phyloP scores from a whole-genome alignment of 2,113 vertebrate genomes.

The Oenanthe oenanthe region DNA sequence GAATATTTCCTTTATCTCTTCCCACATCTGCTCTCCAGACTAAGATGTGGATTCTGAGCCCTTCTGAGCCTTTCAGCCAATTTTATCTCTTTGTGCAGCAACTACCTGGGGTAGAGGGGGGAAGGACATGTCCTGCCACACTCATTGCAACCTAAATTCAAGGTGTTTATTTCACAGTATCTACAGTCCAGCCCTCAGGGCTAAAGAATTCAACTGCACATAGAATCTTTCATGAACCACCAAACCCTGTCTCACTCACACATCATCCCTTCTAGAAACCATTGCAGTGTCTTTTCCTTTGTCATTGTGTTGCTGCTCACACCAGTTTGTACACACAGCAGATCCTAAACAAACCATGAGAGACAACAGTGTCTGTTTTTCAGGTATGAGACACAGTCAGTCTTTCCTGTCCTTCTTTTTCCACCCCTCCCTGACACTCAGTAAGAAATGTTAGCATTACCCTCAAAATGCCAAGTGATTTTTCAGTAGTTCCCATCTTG shows the following conservation, averaged over 20 bases:
- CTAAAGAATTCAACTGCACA: background rate
- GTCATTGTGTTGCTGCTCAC: background rate
- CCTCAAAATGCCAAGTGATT: background rate
- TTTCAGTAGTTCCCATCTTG: background rate
- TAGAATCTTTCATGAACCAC: background rate
- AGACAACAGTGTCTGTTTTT: background rate
- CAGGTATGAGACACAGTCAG: background rate
- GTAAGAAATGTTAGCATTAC: background rate
- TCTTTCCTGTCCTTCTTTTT: background rate
- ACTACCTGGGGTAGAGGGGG: background rate
- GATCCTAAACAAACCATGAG: background rate
- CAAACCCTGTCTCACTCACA: background rate
- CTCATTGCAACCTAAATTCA: background rate
- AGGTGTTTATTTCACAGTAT: background rate
- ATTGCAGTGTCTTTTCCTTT: background rate
- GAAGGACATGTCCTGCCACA: background rate
- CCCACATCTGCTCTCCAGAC: no score
- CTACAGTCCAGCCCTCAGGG: background rate
- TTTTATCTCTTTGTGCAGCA: background rate
- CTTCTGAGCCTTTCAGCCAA: background rate
- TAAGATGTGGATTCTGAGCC: no score
- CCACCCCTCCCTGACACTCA: background rate
- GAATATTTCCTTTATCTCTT: no score
- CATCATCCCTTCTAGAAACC: background rate
- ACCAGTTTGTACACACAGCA: fast-evolving